phyloP scores from a whole-genome alignment of 2,888 invertebrate genomes.

The Galeruca laticollis region DNA sequence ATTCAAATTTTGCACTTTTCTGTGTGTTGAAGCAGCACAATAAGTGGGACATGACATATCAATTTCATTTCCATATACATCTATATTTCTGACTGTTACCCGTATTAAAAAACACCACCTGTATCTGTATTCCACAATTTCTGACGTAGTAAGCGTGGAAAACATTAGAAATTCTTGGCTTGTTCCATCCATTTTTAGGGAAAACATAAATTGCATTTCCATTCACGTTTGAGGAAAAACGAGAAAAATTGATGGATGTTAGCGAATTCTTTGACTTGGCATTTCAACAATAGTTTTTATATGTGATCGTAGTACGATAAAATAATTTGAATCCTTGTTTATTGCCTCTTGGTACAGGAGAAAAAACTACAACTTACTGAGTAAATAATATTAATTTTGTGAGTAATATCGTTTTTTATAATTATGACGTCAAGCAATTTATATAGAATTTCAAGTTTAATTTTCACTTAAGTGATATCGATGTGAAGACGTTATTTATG shows the following conservation, averaged over 20 bases:
- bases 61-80: background rate
- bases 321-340: background rate
- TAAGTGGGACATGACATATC: no score
- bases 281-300: slow-evolving; percentile 14
- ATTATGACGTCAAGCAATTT: no score
- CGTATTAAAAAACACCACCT: background rate
- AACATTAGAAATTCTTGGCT: slow-evolving; percentile 48
- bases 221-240: slow-evolving; percentile 28
- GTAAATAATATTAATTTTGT: no score
- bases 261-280: slow-evolving; percentile 22
- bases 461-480: no score
- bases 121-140: background rate
- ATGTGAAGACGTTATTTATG: no score
- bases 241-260: slow-evolving; percentile 31
- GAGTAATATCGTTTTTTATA: no score
- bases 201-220: slow-evolving; percentile 46
- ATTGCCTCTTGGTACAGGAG: background rate
- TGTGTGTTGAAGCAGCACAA: no score
- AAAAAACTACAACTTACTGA: no score
- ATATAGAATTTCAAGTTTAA: no score
- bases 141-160: slow-evolving; percentile 43
- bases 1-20: no score
- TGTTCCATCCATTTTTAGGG: slow-evolving; percentile 42
- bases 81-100: background rate
- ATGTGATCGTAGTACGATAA: background rate